Conservation (phyloP, 2,888 invertebrate genomes). For the Nudaria mundana region DNA sequence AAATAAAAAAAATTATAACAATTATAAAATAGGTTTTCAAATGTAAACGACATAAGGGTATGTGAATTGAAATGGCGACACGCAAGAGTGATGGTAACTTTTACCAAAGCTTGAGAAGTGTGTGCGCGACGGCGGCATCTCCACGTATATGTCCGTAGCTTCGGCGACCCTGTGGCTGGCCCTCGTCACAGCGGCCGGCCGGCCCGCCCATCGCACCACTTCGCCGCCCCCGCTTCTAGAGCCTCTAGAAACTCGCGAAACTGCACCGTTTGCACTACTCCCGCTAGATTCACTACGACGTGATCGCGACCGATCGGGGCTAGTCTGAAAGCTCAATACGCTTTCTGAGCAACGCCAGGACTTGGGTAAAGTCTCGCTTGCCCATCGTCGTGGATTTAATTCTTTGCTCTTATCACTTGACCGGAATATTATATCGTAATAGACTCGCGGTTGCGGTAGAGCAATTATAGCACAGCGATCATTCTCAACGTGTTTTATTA, state of each 20-base stretch:
- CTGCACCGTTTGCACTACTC: conserved; percentile 40
- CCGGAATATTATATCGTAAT: conserved; percentile 65
- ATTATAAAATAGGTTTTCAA: conserved; percentile 35
- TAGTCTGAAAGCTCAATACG: conserved; percentile 55
- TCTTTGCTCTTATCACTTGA: conserved; percentile 47
- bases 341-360: conserved; percentile 75
- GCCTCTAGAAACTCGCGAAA: conserved; percentile 27
- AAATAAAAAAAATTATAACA: too few relatives aligned
- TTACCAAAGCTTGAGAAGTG: conserved; percentile 78
- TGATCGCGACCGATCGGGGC: conserved; percentile 50
- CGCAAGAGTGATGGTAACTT: conserved; percentile 79
- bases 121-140: conserved; percentile 72
- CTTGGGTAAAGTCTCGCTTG: conserved; percentile 66
- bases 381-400: conserved; percentile 61
- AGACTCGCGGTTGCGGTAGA: conserved; percentile 65
- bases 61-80: conserved; percentile 76
- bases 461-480: conserved; percentile 75
- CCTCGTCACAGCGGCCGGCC: conserved; percentile 78
- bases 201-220: conserved; percentile 68
- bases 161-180: conserved; percentile 75
- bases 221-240: conserved; percentile 51
- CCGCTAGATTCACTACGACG: conserved; percentile 55
- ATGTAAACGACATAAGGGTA: conserved; percentile 76
- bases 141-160: conserved; percentile 71
- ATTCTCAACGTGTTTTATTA: conserved; percentile 65